phyloP scores from a whole-genome alignment of 2,113 vertebrate species.

The Siniperca knerii region DNA sequence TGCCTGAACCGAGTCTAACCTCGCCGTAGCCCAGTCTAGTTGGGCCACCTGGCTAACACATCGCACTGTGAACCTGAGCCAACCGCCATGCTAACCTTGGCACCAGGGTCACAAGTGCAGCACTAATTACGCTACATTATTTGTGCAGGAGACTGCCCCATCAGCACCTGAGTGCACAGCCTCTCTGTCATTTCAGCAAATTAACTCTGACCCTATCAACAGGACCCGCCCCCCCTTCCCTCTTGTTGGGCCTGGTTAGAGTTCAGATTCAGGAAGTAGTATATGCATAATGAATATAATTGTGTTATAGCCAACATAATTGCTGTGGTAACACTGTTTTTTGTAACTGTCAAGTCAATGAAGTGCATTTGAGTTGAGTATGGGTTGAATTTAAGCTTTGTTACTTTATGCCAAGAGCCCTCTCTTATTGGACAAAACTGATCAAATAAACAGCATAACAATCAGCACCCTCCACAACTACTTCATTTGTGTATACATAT shows the following conservation, averaged over 20 bases:
- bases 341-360: slow-evolving; percentile 77
- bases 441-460: slow-evolving; percentile 36
- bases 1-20: slow-evolving; percentile 8
- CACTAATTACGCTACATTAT: slow-evolving; percentile 78
- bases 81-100: slow-evolving; percentile 77
- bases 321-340: slow-evolving; percentile 75
- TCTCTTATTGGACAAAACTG: slow-evolving; percentile 29
- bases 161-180: slow-evolving; percentile 68
- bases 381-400: slow-evolving; percentile 37
- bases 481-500: slow-evolving; percentile 11
- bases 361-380: slow-evolving; percentile 66
- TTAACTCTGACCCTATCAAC: slow-evolving; percentile 67
- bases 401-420: slow-evolving; percentile 9
- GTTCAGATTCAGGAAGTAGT: slow-evolving; percentile 74
- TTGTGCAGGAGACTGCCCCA: slow-evolving; percentile 72
- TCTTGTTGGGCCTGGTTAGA: slow-evolving; percentile 57
- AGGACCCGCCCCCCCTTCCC: background rate
- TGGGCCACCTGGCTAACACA: slow-evolving; percentile 76
- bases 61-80: slow-evolving; percentile 65
- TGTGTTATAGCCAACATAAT: slow-evolving; percentile 70
- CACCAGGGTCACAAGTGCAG: slow-evolving; percentile 82
- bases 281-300: slow-evolving; percentile 78
- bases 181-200: slow-evolving; percentile 74
- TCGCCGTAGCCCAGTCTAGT: slow-evolving; percentile 14
- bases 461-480: background rate